Conservation (phyloP, 2,113 vertebrate genomes). For the Poeciliopsis turrubarensis region DNA sequence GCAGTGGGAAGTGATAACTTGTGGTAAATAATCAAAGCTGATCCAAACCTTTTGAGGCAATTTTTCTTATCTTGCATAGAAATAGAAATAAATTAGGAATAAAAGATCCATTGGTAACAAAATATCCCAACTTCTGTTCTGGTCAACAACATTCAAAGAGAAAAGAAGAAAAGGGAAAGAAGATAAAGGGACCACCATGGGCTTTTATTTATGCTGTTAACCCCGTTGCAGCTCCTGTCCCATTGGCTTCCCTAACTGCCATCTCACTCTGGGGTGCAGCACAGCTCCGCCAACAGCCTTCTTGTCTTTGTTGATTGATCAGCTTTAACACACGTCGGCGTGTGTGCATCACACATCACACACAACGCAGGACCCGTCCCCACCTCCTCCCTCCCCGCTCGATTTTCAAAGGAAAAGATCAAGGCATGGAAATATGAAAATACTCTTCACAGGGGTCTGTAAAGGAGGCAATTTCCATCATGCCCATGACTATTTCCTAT, state of each 20-base stretch:
- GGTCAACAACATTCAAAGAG: slow-evolving; percentile 68
- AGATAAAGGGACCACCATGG: slow-evolving; percentile 54
- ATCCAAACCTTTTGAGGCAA: slow-evolving; percentile 58
- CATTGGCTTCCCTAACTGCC: slow-evolving; percentile 60
- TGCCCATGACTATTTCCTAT: slow-evolving; percentile 69
- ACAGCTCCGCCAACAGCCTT: slow-evolving; percentile 55
- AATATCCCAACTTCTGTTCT: slow-evolving; percentile 63
- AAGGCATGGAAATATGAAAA: slow-evolving; percentile 80
- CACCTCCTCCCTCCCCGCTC: slow-evolving; percentile 33
- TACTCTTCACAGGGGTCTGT: slow-evolving; percentile 78
- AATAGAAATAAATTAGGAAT: slow-evolving; percentile 52
- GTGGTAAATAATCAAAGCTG: slow-evolving; percentile 72
- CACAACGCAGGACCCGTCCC: slow-evolving; percentile 51
- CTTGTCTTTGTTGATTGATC: slow-evolving; percentile 70
- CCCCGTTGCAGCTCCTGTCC: slow-evolving; percentile 55
- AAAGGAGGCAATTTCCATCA: slow-evolving; percentile 76
- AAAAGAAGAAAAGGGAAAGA: slow-evolving; percentile 29
- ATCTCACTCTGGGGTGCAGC: slow-evolving; percentile 53
- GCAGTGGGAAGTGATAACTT: slow-evolving; percentile 56
- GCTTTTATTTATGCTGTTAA: slow-evolving; percentile 38
- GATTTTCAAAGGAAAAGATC: slow-evolving; percentile 77
- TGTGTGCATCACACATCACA: slow-evolving; percentile 66
- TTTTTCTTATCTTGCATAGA: slow-evolving; percentile 54
- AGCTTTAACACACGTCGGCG: slow-evolving; percentile 60
- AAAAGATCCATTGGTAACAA: slow-evolving; percentile 52